Conservation (phyloP, 2,113 vertebrate genomes). For the Agapornis roseicollis region DNA sequence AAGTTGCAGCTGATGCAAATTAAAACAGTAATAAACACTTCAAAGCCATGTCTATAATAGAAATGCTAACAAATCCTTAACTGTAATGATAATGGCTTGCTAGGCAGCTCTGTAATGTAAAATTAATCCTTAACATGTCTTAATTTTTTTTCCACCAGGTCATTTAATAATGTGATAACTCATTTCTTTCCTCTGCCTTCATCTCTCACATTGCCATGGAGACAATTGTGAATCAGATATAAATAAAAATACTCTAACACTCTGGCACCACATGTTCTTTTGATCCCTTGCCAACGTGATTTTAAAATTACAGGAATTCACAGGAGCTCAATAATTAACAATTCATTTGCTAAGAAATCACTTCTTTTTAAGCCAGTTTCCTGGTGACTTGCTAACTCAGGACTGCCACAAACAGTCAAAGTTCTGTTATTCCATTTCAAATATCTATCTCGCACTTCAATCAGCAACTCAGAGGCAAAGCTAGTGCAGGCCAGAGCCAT, state of each 20-base stretch:
- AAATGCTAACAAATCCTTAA: constrained; percentile 47
- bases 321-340: constrained; percentile 37
- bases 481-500: background rate
- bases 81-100: constrained; percentile 3
- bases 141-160: constrained; percentile 58
- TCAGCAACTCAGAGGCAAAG: background rate
- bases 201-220: constrained; percentile 73
- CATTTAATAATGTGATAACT: constrained; percentile 66
- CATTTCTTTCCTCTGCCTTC: constrained; percentile 63
- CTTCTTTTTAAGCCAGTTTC: background rate
- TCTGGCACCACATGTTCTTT: constrained; percentile 72
- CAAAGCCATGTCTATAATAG: constrained; percentile 8
- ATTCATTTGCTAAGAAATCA: background rate
- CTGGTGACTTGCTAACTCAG: constrained; percentile 27
- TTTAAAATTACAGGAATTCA: constrained; percentile 55
- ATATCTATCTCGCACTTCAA: background rate
- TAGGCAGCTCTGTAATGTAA: constrained; percentile 27
- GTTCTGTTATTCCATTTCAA: background rate
- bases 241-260: constrained; percentile 79
- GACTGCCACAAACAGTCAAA: background rate
- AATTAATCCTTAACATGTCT: constrained; percentile 61
- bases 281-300: constrained; percentile 44
- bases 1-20: constrained; percentile 21
- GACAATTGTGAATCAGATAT: constrained; percentile 76
- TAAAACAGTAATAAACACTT: constrained; percentile 9